Evolutionary conservation across 2,888 invertebrate species (phyloP), one percentile per base, ranked within the genome.

Genomic region (Hemistola chrysoprasaria): DNA sequence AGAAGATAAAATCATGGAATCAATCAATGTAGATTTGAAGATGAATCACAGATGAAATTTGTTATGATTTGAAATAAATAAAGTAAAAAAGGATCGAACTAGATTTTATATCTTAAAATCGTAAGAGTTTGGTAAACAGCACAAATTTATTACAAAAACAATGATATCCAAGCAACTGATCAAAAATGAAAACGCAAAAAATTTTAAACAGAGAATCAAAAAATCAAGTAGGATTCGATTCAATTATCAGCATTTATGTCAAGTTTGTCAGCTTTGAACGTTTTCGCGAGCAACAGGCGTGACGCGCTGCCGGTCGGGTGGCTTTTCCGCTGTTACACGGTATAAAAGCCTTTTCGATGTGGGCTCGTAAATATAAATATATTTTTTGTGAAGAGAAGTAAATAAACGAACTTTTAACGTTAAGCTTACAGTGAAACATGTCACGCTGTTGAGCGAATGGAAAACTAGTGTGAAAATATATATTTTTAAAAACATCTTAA

Each of bases 221-320:
- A 44, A 35, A 33, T 16, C 21, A 22, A 40, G 30, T 37, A 21
- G 22, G 28, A 16, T 22, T 39, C 39, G 4, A 16, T 4, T 3
- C 52, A 44, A 52, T 52, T 44, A 49, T 39, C 22, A 16, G 39
- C 22, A 28, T 42, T 49, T 49, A 34, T 45, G 36, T 36, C 30
- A 40, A 38, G 26, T 34, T 34, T 45, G 36, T 36, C 30, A 40
- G 38, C 28, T 34, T 37, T 37, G 32, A 32, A 39, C 39, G 45
- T 47, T 50, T 42, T 36, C 20, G 22, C 22, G 11, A 40, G 44
- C 46, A 51, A 51, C 47, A 47, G 28, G 43, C 46, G 32, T 21
- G 35, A 31, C 37, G 9, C 24, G 26, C 37, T 40, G 21, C 21
- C 33, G 36, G 34, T 32, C 41, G 34, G 37, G 41, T 50, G 26